These are phyloP conservation scores for Caenorhabditis japonica DNA, from an alignment of 2,888 invertebrate species.

Conservation along the genomic window DNA sequence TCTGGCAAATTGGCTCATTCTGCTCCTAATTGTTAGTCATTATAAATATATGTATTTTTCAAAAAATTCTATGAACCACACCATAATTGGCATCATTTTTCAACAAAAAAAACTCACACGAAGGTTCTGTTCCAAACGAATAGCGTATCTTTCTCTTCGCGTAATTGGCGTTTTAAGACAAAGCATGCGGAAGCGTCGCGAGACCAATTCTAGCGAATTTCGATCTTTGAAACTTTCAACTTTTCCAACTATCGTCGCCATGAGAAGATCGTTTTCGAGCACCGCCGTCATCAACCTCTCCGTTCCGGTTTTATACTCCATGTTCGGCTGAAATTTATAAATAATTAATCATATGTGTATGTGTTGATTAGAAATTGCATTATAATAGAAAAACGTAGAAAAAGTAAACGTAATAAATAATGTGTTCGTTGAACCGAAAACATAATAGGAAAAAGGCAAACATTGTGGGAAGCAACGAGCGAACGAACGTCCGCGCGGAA, in stretches of 20 bases:
- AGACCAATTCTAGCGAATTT: constrained; percentile 16
- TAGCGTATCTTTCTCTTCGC: constrained; percentile 1
- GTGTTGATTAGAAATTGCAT: too few species aligned
- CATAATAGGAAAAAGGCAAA: too few species aligned
- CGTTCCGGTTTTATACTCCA: not conserved
- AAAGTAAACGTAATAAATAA: too few species aligned
- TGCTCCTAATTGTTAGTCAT: too few species aligned
- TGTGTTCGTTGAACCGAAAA: too few species aligned
- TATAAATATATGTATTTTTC: too few species aligned
- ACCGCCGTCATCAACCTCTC: not conserved
- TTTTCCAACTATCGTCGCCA: constrained; percentile 35
- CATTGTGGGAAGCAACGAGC: too few species aligned
- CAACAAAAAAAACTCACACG: constrained; percentile 2
- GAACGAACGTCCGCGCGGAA: too few species aligned
- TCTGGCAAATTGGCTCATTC: too few species aligned
- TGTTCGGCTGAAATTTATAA: not conserved
- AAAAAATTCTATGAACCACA: too few species aligned
- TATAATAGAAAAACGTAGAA: too few species aligned
- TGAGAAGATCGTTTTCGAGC: constrained; percentile 37
- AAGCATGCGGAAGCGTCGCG: constrained; percentile 3
- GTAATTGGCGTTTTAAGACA: constrained; percentile 18
- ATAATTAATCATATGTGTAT: not conserved
- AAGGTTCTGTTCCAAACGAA: constrained; percentile 7
- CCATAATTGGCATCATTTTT: too few species aligned
- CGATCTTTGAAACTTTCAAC: constrained; percentile 39